Evolutionary conservation across 2,113 vertebrate genomes (phyloP).

Genomic region (Natator depressus): DNA sequence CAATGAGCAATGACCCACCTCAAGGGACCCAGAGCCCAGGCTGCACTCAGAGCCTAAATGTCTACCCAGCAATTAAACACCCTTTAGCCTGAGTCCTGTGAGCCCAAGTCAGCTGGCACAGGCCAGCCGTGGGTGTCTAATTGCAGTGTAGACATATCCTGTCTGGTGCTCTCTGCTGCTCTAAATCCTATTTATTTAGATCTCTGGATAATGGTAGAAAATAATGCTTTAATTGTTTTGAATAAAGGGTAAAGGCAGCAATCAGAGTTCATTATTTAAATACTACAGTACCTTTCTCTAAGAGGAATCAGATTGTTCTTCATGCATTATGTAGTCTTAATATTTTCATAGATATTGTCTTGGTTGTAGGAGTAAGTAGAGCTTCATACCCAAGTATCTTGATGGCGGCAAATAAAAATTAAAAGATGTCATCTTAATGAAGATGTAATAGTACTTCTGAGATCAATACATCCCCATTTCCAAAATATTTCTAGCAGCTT

Average conservation of each 20-base stretch:
- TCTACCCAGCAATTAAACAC: not conserved
- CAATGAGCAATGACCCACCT: not conserved
- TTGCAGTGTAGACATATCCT: not conserved
- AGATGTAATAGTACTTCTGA: not conserved
- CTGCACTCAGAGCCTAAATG: not conserved
- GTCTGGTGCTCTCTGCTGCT: slow-evolving; percentile 3
- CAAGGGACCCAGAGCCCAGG: not conserved
- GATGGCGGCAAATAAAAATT: not conserved
- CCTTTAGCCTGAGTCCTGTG: too few species aligned
- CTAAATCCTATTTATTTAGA: not conserved
- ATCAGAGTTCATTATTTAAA: not conserved
- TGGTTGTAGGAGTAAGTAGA: not conserved
- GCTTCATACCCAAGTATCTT: not conserved
- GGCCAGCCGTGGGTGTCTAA: not conserved
- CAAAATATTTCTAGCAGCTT: not conserved
- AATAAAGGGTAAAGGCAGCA: not conserved
- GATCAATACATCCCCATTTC: not conserved
- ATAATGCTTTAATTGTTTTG: not conserved
- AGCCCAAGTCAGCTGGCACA: not conserved
- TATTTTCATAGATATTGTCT: not conserved
- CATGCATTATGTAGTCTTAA: not conserved
- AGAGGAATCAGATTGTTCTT: not conserved
- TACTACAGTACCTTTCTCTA: not conserved
- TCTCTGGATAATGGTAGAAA: not conserved
- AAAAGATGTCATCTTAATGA: not conserved